Evolutionary conservation across 2,797 vertebrate genomes (phyloP).

Genomic region (Neosilurus hyrtlii): DNA sequence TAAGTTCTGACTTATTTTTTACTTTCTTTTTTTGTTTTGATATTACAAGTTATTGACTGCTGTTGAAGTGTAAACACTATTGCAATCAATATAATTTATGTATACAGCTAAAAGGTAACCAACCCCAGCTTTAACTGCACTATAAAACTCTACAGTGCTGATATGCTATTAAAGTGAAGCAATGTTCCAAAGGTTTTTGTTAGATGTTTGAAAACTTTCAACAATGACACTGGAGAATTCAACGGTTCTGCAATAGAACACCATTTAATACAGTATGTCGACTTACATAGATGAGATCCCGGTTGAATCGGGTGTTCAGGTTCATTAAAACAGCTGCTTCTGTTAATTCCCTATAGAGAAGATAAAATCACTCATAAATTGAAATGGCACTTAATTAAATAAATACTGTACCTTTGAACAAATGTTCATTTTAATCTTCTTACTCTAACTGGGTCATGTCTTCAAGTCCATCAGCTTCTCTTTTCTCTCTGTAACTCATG

Average conservation of each 20-base stretch:
- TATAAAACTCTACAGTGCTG: not conserved
- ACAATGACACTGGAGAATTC: constrained; percentile 2
- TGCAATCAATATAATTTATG: too few relatives aligned
- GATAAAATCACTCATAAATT: not conserved
- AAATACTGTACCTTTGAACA: not conserved
- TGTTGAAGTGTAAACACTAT: too few relatives aligned
- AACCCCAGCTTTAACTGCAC: too few relatives aligned
- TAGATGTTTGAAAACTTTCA: not conserved
- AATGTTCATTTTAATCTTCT: constrained; percentile 63
- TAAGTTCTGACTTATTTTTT: too few relatives aligned
- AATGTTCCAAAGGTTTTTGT: not conserved
- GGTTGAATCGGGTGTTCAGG: constrained; percentile 86
- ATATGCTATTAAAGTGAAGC: not conserved
- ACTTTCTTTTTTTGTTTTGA: too few relatives aligned
- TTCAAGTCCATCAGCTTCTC: constrained; percentile 83
- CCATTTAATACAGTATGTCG: not conserved
- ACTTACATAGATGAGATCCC: constrained; percentile 88
- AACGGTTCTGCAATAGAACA: not conserved
- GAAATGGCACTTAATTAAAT: not conserved
- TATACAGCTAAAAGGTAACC: too few relatives aligned
- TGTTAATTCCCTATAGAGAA: constrained; percentile 83
- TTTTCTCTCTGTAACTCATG: constrained; percentile 70
- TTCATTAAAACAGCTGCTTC: constrained; percentile 88
- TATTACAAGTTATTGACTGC: too few relatives aligned
- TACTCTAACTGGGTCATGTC: constrained; percentile 96